Evolutionary conservation across 2,888 invertebrate species (phyloP), one percentile per base, ranked within the genome.

Genomic region (Cylindroiulus punctatus): DNA sequence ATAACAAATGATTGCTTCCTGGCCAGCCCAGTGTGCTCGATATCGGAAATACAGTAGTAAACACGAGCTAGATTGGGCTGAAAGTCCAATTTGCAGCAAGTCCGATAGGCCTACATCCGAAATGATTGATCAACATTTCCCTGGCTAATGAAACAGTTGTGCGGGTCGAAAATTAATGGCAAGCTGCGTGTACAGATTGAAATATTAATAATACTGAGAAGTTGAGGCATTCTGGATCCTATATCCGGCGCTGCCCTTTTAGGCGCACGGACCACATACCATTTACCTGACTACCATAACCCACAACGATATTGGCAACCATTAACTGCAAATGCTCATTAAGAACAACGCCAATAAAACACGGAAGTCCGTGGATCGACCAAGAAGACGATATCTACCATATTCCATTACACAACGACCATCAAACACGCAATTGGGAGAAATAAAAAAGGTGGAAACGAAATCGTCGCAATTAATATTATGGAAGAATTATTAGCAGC

Each of bases 101-200:
- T 14, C 47, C 47, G 19, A 14, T 14, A 12, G 2, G 57, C 57
- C 17, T 17, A 4, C 47, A 47, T 4, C 47, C 47, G n/a, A 57
- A 57, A 57, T 57, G 57, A 57, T 57, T 57, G 57, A 57, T 57
- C 57, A 57, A 57, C 57, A 57, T 57, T 57, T 57, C 57, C 19
- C 57, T 57, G 57, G n/a, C 57, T 57, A 57, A 57, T 57, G 57
- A 57, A 57, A 57, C 57, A n/a, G 47, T 17, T 47, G 4, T 47
- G 10, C 19, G 19, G 57, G 57, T 57, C 57, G 57, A 57, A 57
- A 57, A 57, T 57, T 57, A 57, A 57, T 57, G 57, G n/a, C 57
- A 57, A 57, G n/a, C 57, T 57, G 57, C 57, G 57, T 57, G 57
- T n/a, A n/a, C 57, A 57, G n/a, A 57, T 57, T 57, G 57, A 57